Base-by-base conservation (phyloP, 2,888 invertebrate genomes). In the Pammene fasciana region DNA sequence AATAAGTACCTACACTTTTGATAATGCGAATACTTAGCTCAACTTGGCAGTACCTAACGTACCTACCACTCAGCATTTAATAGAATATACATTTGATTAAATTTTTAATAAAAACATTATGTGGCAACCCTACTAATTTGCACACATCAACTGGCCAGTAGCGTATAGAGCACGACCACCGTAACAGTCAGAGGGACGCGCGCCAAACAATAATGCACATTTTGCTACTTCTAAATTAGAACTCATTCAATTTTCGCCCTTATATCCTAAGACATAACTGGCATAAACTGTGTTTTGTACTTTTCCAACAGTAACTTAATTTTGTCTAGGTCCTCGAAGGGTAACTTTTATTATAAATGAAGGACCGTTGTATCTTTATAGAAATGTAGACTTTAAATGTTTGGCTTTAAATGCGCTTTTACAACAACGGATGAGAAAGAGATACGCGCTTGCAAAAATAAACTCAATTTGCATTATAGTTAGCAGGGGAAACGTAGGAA, bases 81-180 rank as follows among this genome's bases (percentile, higher is more conserved):
- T 38, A 38, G 7, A 9, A 1, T 38, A 38, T 5, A 5, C 6
- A 38, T 38, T 38, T 26, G 4, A 38, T 38, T 38, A 9, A 9
- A 38, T 1, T 5, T 55, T 14, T 46, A 3, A 14, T 41, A 52
- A 14, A 36, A 52, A 7, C 16, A 14, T 16, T 38, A 52, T 13
- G 50, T 45, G 43, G 57, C 64, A 87, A 71, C 90, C 90, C 89
- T 90, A 85, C 75, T 86, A 87, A 89, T 88, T 89, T 86, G 82
- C 83, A 65, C 82, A 79, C 84, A 83, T 84, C 85, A 81, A 87
- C 86, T 85, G 86, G 82, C 84, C 87, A 86, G 84, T 85, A 83
- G 80, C 83, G 82, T 84, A 85, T 82, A 84, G 86, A 82, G 83
- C 80, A 83, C 84, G 74, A 82, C 84, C 79, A 83, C 77, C 79